A percentile compares a stretch with the other conserved stretches of the same genome.
Evolutionary conservation across 2,113 vertebrate genomes (phyloP).

Genomic region (Murina feae): DNA sequence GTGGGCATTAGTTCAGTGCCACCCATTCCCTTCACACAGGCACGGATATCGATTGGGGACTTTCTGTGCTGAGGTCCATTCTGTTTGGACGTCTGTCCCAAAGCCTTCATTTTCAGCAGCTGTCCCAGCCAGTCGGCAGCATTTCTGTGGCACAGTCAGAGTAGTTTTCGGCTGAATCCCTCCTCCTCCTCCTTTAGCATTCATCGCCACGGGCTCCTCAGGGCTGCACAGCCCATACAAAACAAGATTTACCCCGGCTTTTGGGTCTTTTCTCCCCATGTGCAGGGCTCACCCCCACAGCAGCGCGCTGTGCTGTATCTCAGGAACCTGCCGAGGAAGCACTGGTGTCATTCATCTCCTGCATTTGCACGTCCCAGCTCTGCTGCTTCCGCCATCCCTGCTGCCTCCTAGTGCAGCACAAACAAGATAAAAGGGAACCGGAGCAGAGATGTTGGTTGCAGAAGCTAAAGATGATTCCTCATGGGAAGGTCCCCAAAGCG

Average conservation of each 20-base stretch:
- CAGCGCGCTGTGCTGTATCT: not conserved
- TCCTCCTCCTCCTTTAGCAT: conserved; percentile 2
- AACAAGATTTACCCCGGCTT: not conserved
- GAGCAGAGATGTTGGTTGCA: not conserved
- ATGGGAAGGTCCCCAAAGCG: not conserved
- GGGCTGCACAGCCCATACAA: not conserved
- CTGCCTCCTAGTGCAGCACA: not conserved
- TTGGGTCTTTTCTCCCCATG: not conserved
- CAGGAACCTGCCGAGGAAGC: not conserved
- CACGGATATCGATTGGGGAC: not conserved
- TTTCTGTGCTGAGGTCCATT: not conserved
- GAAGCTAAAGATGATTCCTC: not conserved
- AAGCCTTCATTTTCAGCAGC: not conserved
- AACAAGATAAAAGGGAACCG: not conserved
- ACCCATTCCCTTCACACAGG: not conserved
- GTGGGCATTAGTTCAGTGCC: not conserved
- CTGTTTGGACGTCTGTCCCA: not conserved
- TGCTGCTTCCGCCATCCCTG: accelerated
- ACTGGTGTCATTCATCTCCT: not conserved
- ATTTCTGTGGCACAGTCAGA: not conserved
- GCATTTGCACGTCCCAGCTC: not conserved
- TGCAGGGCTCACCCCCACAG: not conserved
- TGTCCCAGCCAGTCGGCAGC: not conserved
- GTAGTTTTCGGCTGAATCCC: not conserved
- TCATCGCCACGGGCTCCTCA: not conserved